Percentiles rank a stretch among this genome's conserved stretches.
Evolutionary conservation across 1,140 invertebrate species (phyloP).

Genomic region (Saccostrea echinata): DNA sequence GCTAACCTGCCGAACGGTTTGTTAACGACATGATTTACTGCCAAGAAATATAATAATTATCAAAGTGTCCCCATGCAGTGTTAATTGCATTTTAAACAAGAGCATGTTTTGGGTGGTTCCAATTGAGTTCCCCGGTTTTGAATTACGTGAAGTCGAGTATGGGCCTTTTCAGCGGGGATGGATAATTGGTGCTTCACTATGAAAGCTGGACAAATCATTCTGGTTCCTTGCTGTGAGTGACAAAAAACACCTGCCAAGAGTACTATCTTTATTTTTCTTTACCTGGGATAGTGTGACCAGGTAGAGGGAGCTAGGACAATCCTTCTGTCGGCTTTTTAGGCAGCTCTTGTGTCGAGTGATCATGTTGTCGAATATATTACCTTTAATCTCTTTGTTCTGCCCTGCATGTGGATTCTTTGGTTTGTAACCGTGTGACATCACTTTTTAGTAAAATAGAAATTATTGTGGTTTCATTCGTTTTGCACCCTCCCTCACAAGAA

Average conservation of each 20-base stretch:
- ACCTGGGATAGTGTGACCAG: slow-evolving; percentile 7
- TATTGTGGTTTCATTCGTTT: slow-evolving; percentile 9
- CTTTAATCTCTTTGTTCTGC: neutral
- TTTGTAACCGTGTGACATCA: neutral
- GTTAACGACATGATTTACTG: slow-evolving; percentile 8
- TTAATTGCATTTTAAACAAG: neutral
- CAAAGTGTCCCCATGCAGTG: neutral
- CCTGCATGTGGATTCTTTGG: neutral
- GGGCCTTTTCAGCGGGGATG: neutral
- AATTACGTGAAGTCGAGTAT: neutral
- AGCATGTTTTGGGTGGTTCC: slow-evolving; percentile 30
- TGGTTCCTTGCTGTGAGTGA: neutral
- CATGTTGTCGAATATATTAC: neutral
- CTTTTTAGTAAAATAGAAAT: slow-evolving; percentile 16
- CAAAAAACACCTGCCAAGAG: slow-evolving; percentile 9
- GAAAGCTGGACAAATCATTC: neutral
- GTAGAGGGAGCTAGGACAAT: neutral
- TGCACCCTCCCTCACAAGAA: neutral
- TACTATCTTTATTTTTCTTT: slow-evolving; percentile 8
- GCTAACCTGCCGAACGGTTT: neutral
- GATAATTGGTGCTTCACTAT: slow-evolving; percentile 15
- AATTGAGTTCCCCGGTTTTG: neutral
- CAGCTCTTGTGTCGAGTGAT: neutral
- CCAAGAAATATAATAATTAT: neutral
- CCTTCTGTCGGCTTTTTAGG: neutral